Evolutionary conservation across 2,797 vertebrate species (phyloP), one percentile per base, ranked within the genome.

Genomic region (Chaunax sp.): DNA sequence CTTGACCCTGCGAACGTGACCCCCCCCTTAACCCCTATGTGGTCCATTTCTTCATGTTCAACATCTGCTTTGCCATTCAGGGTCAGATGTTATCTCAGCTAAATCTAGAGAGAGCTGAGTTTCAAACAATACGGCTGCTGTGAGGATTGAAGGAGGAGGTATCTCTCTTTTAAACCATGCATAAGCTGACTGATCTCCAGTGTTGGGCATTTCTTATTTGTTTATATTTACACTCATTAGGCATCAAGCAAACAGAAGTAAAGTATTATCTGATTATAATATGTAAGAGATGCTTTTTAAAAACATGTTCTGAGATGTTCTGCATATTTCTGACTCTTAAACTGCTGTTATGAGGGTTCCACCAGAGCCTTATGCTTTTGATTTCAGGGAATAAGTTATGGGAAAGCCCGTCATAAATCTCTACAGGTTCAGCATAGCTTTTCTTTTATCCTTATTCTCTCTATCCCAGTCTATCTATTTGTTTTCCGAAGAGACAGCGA

Each of bases 41-140:
- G 25, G 72, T 61, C 78, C 67, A 87, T 82, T 87, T 81, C 64
- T 76, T 89, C 76, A 84, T 84, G 78, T 77, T 78, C 66, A 84
- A 89, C 85, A 92, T 90, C 89, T 90, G 87, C 73, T 91, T 82
- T 69, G 71, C 81, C 71, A 74, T 69, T 81, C 60, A 44, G 70
- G 81, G 83, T 87, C 81, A 86, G 63, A 67, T 2, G 8, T 77
- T 87, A 88, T 86, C 82, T 73, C 59, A 65, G 62, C 47, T 51
- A 61, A 75, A 81, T 85, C 77, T 83, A 80, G 83, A 79, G 65
- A 63, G 63, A 61, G 63, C 59, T 64, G 41, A 62, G 38, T 70
- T 77, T 75, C 35, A 76, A 73, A 75, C 47, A 59, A 49, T 69
- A 43, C 14, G 16, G 40, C 49, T 23, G 14, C 20, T 45, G 59